Conservation (phyloP, 2,888 invertebrate genomes). For the Germaria angustata region DNA sequence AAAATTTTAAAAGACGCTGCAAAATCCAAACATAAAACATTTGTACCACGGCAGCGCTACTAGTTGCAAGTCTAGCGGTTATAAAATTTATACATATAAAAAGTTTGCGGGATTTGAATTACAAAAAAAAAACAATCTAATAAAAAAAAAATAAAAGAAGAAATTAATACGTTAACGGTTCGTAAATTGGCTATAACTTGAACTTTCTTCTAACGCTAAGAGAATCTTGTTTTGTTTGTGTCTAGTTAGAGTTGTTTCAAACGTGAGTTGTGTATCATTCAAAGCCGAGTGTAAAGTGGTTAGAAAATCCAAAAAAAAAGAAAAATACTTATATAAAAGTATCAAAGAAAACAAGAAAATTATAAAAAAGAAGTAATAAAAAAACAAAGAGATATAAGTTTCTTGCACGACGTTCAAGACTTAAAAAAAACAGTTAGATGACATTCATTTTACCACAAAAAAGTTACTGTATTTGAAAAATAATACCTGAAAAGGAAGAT, state of each 20-base stretch:
- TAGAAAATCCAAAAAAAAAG: conserved; percentile 15
- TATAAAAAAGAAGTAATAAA: conserved; percentile 14
- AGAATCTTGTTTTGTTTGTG: conserved; percentile 58
- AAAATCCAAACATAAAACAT: conserved; percentile 79
- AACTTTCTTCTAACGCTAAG: conserved; percentile 59
- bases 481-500: conserved; percentile 16
- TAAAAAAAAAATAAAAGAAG: conserved; percentile 31
- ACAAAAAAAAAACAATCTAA: conserved; percentile 44
- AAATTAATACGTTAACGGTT: conserved; percentile 61
- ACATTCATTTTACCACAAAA: conserved; percentile 42
- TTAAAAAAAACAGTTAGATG: conserved; percentile 57
- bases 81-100: neutral
- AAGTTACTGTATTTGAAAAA: conserved; percentile 28
- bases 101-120: conserved; percentile 39
- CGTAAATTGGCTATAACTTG: conserved; percentile 64
- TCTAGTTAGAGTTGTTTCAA: conserved; percentile 30
- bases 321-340: conserved; percentile 14
- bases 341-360: conserved; percentile 22
- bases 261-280: conserved; percentile 42
- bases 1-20: conserved; percentile 81
- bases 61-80: conserved; percentile 75
- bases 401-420: conserved; percentile 36
- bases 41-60: conserved; percentile 79
- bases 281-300: conserved; percentile 52
- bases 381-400: conserved; percentile 35